These are phyloP conservation scores for Chaetophractus vellerosus DNA, from an alignment of 2,797 vertebrate genomes.

Conservation along the genomic window DNA sequence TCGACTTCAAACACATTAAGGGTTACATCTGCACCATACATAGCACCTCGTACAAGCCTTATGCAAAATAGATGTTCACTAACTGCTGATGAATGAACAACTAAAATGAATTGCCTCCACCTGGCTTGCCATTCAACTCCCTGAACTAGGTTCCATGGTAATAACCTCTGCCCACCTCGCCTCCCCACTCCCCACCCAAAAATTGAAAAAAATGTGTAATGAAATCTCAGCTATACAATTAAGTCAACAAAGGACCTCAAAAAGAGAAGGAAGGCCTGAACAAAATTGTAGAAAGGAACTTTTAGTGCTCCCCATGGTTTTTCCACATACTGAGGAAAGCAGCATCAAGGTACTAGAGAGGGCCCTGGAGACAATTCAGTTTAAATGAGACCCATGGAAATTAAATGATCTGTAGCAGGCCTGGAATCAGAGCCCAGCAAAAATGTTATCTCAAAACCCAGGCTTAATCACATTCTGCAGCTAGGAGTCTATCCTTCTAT, in stretches of 20 bases:
- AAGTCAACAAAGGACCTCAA: background rate
- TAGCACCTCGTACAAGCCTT: background rate
- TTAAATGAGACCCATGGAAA: background rate
- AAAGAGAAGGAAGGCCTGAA: background rate
- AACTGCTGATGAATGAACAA: background rate
- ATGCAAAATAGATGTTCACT: background rate
- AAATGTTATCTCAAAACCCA: background rate
- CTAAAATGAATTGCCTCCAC: background rate
- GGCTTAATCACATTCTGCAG: background rate
- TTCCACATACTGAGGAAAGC: constrained; percentile 26
- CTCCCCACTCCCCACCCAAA: background rate
- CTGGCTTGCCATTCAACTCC: background rate
- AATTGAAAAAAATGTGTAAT: background rate
- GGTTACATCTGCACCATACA: background rate
- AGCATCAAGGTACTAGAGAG: background rate
- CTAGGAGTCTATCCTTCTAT: background rate
- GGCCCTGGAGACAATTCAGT: background rate
- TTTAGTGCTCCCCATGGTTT: background rate
- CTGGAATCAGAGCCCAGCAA: background rate
- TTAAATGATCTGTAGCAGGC: background rate
- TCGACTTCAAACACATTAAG: background rate
- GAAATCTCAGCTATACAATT: background rate
- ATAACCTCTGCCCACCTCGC: too few relatives aligned
- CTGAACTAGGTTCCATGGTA: background rate
- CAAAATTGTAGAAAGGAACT: background rate